Conservation (phyloP, 2,888 invertebrate species). For the Cheilosia variabilis region DNA sequence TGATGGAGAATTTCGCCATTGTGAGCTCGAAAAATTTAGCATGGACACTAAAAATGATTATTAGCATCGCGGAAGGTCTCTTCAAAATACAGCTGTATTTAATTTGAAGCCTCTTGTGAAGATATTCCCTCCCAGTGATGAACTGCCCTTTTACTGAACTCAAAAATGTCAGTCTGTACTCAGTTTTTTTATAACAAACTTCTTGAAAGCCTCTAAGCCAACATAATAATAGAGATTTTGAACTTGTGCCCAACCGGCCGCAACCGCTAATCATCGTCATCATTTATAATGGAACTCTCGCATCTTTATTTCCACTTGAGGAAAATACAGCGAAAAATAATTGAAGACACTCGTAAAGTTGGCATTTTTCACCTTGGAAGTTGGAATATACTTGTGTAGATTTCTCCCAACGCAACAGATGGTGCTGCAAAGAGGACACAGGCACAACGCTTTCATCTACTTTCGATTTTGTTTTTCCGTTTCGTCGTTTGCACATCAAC, state of each 20-base stretch:
- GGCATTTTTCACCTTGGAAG: constrained; percentile 53
- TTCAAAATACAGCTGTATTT: no score
- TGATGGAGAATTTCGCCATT: no score
- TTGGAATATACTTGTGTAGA: constrained; percentile 23
- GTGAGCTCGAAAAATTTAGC: no score
- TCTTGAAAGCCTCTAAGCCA: neutral
- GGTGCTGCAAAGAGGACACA: constrained; percentile 33
- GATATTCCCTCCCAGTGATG: no score
- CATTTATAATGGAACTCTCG: constrained; percentile 54
- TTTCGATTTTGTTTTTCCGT: constrained; percentile 59
- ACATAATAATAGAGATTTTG: constrained; percentile 43
- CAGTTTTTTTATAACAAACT: neutral
- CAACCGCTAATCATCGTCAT: constrained; percentile 51
- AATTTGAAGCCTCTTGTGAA: no score
- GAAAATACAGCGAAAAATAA: constrained; percentile 34
- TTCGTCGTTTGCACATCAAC: constrained; percentile 30
- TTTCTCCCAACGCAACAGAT: constrained; percentile 39
- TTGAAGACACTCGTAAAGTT: constrained; percentile 40
- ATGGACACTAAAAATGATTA: no score
- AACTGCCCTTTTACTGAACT: no score
- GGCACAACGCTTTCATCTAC: constrained; percentile 61
- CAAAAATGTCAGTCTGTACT: no score
- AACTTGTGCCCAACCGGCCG: constrained; percentile 54
- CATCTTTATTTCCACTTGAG: constrained; percentile 37
- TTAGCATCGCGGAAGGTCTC: no score